Evolutionary conservation across 2,797 vertebrate genomes (phyloP).

Genomic region (Crocidura indochinensis): DNA sequence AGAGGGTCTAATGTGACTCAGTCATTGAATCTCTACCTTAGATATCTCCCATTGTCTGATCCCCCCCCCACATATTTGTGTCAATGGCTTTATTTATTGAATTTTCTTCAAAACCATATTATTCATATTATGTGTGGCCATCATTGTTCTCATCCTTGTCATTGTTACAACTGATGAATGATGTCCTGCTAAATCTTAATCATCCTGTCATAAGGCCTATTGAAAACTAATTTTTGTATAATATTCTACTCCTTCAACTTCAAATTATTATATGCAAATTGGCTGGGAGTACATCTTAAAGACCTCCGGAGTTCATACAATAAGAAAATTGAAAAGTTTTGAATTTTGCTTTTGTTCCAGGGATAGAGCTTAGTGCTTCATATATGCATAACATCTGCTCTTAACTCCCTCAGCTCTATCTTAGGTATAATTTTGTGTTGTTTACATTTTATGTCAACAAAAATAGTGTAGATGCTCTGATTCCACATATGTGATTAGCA

Average conservation of each 20-base stretch:
- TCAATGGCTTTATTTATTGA: neutral
- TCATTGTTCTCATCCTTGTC: no score
- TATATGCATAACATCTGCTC: no score
- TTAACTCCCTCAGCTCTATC: no score
- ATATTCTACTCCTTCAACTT: neutral
- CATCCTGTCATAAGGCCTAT: neutral
- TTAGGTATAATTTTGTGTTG: no score
- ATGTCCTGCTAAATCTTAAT: neutral
- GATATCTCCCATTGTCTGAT: neutral
- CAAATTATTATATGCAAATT: neutral
- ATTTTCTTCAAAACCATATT: neutral
- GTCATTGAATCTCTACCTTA: neutral
- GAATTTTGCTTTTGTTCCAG: neutral
- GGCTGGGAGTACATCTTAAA: neutral
- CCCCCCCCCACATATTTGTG: no score
- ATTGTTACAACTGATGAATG: neutral
- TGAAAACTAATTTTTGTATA: neutral
- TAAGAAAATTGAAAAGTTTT: neutral
- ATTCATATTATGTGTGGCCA: neutral
- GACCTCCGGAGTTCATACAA: neutral
- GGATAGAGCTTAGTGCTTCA: no score
- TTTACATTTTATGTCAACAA: no score
- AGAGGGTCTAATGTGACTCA: accelerated
- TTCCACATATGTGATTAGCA: neutral
- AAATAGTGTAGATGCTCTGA: neutral